These are phyloP conservation scores for Diloba caeruleocephala DNA, from an alignment of 2,888 invertebrate genomes.

Conservation along the genomic window DNA sequence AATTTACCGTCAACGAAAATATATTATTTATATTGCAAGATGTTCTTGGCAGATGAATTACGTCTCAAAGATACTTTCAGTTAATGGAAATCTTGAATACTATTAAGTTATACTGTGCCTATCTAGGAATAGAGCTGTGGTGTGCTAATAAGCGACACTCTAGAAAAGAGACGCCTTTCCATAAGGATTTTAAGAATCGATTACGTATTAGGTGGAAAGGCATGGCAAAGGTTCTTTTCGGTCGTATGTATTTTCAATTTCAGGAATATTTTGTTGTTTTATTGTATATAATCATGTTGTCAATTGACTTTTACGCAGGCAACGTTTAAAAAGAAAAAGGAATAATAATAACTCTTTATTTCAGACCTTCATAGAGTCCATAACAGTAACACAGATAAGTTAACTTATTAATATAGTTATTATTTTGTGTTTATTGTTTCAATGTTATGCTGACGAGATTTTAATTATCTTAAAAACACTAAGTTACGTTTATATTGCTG, in stretches of 20 bases:
- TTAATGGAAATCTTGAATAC: conserved; percentile 23
- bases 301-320: too few relatives aligned
- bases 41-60: conserved; percentile 5
- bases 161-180: background rate
- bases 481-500: conserved; percentile 35
- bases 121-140: conserved; percentile 5
- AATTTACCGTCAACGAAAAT: conserved; percentile 5
- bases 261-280: too few relatives aligned
- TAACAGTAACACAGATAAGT: too few relatives aligned
- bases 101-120: conserved; percentile 3
- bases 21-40: conserved; percentile 2
- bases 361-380: too few relatives aligned
- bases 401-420: background rate
- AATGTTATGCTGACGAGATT: conserved; percentile 19
- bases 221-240: too few relatives aligned
- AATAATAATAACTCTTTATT: too few relatives aligned
- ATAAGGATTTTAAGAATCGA: background rate
- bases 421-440: conserved; percentile 17
- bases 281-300: too few relatives aligned
- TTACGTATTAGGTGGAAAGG: background rate
- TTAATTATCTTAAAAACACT: conserved; percentile 39
- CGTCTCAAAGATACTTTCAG: conserved; percentile 12
- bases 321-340: too few relatives aligned
- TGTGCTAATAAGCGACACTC: conserved; percentile 4
- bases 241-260: too few relatives aligned